A percentile compares a stretch with the other conserved stretches of the same genome.
Evolutionary conservation across 2,113 vertebrate species (phyloP).

Genomic region (Haemorhous mexicanus): DNA sequence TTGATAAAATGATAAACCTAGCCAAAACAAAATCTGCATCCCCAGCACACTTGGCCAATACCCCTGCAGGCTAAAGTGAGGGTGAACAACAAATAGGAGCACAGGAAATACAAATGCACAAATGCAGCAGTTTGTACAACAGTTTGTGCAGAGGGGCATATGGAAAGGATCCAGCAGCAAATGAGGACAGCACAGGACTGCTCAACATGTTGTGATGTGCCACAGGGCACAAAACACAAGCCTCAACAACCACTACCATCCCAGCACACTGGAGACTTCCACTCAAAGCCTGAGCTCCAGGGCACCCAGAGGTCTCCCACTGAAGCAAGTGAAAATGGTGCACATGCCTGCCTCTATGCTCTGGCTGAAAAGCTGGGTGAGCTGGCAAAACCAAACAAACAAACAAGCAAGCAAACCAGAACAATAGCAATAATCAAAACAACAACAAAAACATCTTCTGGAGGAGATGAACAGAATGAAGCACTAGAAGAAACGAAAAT

Average conservation of each 20-base stretch:
- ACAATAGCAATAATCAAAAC: background rate
- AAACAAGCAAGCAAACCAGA: background rate
- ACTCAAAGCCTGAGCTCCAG: background rate
- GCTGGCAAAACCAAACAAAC: background rate
- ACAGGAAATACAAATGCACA: background rate
- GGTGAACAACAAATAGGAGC: background rate
- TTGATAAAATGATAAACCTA: background rate
- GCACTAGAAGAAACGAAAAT: background rate
- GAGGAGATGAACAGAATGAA: background rate
- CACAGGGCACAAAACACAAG: background rate
- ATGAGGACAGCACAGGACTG: background rate
- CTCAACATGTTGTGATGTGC: background rate
- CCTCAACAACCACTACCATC: background rate
- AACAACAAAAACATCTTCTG: fast-evolving
- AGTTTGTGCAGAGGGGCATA: background rate
- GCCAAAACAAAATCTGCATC: background rate
- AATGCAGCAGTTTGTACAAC: background rate
- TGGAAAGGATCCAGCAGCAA: background rate
- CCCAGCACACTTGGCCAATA: background rate
- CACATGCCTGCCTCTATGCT: background rate
- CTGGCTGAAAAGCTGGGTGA: background rate
- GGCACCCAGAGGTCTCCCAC: background rate
- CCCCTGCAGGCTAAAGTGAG: background rate
- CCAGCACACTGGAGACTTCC: background rate
- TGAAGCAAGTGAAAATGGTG: background rate